Conservation (phyloP, 2,888 invertebrate species). For the Acholoe squamosa region DNA sequence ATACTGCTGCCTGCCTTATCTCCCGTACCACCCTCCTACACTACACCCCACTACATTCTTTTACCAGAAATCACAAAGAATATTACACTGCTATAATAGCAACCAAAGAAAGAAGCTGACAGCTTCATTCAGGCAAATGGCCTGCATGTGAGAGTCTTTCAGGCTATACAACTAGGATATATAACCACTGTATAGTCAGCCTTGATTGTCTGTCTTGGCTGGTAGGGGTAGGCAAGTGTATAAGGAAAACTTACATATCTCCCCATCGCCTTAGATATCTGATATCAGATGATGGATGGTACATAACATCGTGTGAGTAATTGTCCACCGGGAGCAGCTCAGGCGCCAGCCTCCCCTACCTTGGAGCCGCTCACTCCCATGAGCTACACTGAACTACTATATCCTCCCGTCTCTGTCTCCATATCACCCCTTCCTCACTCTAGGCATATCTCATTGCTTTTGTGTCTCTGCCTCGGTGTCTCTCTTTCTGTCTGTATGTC, state of each 20-base stretch:
- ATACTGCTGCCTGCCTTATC: too few relatives aligned
- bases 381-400: neutral
- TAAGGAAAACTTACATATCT: constrained; percentile 33
- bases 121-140: neutral
- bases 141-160: neutral
- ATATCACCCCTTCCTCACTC: too few relatives aligned
- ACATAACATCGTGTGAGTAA: constrained; percentile 29
- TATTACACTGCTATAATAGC: too few relatives aligned
- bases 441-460: neutral
- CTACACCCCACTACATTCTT: too few relatives aligned
- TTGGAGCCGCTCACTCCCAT: neutral
- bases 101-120: too few relatives aligned
- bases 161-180: neutral
- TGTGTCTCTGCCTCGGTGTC: neutral
- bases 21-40: too few relatives aligned
- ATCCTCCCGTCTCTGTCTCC: too few relatives aligned
- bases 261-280: neutral
- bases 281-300: constrained; percentile 38
- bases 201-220: neutral
- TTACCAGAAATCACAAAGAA: too few relatives aligned
- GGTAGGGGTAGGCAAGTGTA: neutral
- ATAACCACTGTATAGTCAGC: constrained; percentile 6
- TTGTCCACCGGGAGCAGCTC: constrained; percentile 32
- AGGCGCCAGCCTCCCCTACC: neutral
- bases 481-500: neutral